These are phyloP conservation scores for Syngnathus rostellatus DNA, from an alignment of 2,797 vertebrate genomes.

Conservation along the genomic window DNA sequence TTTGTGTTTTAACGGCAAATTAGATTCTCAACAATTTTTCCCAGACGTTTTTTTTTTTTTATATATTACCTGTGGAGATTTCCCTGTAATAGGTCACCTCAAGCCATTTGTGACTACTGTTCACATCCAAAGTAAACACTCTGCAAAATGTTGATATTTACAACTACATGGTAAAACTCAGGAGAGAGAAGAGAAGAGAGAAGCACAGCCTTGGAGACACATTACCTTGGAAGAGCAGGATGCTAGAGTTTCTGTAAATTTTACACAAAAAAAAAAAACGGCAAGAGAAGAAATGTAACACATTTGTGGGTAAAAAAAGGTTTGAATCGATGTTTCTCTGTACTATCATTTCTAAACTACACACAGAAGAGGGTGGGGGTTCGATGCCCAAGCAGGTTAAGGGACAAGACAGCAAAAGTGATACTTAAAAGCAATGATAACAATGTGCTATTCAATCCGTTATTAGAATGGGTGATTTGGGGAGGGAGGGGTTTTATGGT, in stretches of 20 bases:
- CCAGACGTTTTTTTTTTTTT: not conserved
- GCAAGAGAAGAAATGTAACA: conserved; percentile 99
- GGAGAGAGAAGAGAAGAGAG: conserved; percentile 73
- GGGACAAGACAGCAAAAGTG: conserved; percentile 25
- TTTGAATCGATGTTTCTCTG: conserved; percentile 80
- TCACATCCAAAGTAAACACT: conserved; percentile 35
- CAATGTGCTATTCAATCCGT: not conserved
- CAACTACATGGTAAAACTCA: conserved; percentile 71
- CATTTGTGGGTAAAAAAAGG: conserved; percentile 87
- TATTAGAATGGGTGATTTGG: not conserved
- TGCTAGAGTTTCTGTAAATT: conserved; percentile 99
- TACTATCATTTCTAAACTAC: conserved; percentile 64
- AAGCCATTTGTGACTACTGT: conserved; percentile 24
- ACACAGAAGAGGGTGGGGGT: conserved; percentile 43
- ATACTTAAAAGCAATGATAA: conserved; percentile 11
- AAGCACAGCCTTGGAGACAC: conserved; percentile 97
- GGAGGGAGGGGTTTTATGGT: too few relatives aligned
- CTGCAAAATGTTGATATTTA: conserved; percentile 47
- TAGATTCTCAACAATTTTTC: not conserved
- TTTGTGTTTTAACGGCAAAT: too few relatives aligned
- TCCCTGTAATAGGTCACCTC: conserved; percentile 18
- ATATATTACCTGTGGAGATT: not conserved
- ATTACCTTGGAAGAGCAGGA: conserved; percentile 99
- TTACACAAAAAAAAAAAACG: conserved; percentile 86
- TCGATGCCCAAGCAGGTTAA: conserved; percentile 38